Conservation (phyloP, 2,797 vertebrate genomes). For the Falco biarmicus region DNA sequence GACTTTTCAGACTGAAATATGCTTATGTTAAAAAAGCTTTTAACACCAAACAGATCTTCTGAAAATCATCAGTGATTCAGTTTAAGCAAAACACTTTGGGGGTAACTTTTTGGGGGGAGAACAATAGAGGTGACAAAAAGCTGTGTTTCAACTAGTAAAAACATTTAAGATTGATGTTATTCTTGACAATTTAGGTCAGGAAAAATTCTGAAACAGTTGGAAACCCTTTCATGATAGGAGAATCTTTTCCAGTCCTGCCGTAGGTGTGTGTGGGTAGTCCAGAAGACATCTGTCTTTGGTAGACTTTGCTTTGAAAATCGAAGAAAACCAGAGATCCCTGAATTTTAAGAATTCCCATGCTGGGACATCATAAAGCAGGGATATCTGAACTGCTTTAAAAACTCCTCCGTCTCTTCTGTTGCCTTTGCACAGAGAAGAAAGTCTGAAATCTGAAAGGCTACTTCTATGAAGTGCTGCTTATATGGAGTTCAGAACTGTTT, state of each 20-base stretch:
- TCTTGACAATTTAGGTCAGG: background rate
- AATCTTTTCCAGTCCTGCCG: background rate
- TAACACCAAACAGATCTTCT: background rate
- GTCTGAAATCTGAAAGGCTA: background rate
- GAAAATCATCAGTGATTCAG: background rate
- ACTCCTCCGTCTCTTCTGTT: constrained; percentile 1
- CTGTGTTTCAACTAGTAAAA: background rate
- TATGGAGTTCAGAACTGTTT: background rate
- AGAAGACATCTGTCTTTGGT: background rate
- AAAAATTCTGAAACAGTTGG: background rate
- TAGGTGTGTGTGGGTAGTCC: background rate
- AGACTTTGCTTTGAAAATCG: constrained; percentile 18
- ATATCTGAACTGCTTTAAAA: background rate
- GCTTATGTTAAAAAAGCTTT: background rate
- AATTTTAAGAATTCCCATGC: constrained; percentile 4
- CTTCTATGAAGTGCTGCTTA: background rate
- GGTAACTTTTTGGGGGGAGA: rapidly evolving
- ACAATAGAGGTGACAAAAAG: background rate
- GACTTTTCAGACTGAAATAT: background rate
- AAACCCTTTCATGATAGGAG: background rate
- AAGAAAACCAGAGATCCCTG: constrained; percentile 1
- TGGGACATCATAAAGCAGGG: background rate
- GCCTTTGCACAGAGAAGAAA: background rate
- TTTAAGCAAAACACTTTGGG: background rate
- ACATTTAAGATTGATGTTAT: background rate